Base-by-base conservation (phyloP, 2,888 invertebrate genomes). In the Heliconius hortense region DNA sequence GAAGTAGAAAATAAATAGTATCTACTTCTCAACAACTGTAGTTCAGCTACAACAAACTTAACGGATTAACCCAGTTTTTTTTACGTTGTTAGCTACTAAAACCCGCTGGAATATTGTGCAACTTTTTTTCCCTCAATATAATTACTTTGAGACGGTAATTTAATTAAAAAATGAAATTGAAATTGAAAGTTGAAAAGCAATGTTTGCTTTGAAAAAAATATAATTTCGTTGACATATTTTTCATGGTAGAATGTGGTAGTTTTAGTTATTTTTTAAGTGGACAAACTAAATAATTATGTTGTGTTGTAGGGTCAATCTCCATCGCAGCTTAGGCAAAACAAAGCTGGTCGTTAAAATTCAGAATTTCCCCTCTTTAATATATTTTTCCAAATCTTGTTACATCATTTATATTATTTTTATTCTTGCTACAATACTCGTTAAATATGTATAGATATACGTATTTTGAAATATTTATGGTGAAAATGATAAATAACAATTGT, bases 51-150 rank as follows among this genome's bases (percentile, higher is more conserved):
- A 56, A 48, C 31, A 62, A 71, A 39, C 24, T 60, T 39, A 39
- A 39, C 24, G 71, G 71, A 71, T 71, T 71, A 71, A 71, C 71
- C 71, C 24, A 71, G 18, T 48, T 71, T 71, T 70, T 67, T 62
- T 26, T 26, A 62, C 43, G 43, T 71, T 71, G 43, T 39, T 43
- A 60, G 71, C 71, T 10, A 71, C 71, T 60, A 60, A 71, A 71
- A 60, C 18, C 71, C 71, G 59, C 60, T 71, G 21, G 26, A 62
- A 43, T 28, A 11, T 26, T 43, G 4, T 39, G 21, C 59, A 60
- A 43, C 26, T 39, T 56, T 69, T 69, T 69, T 69, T 56, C 21
- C 43, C 69, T 43, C 71, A 60, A 43, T 62, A 71, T 71, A 71
- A 71, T 71, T 71, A 71, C 59, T 43, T 60, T 62, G 71, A 43